phyloP scores from a whole-genome alignment of 2,113 vertebrate genomes.

The Danio rerio region GRCz12tu NC_133182.1:41165501-41166000 shows the following conservation, averaged over 20 bases:
- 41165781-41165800: no score
- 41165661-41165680: slow-evolving; percentile 76
- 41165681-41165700: slow-evolving; percentile 78
- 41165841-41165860: background rate
- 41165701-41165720: slow-evolving; percentile 79
- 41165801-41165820: background rate
- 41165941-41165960: no score
- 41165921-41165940: no score
- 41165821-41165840: slow-evolving; percentile 35
- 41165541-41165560: slow-evolving; percentile 47
- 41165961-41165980: no score
- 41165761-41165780: slow-evolving; percentile 75
- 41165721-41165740: slow-evolving; percentile 73
- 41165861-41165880: no score
- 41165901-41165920: no score
- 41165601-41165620: slow-evolving; percentile 46
- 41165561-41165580: slow-evolving; percentile 18
- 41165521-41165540: slow-evolving; percentile 65
- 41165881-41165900: no score
- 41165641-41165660: slow-evolving; percentile 64
- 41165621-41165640: slow-evolving; percentile 74
- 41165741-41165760: slow-evolving; percentile 75
- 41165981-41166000: no score
- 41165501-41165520: slow-evolving; percentile 12
- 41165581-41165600: background rate